Base-by-base conservation (phyloP, 2,797 vertebrate genomes). In the Onychomys arenicola region DNA sequence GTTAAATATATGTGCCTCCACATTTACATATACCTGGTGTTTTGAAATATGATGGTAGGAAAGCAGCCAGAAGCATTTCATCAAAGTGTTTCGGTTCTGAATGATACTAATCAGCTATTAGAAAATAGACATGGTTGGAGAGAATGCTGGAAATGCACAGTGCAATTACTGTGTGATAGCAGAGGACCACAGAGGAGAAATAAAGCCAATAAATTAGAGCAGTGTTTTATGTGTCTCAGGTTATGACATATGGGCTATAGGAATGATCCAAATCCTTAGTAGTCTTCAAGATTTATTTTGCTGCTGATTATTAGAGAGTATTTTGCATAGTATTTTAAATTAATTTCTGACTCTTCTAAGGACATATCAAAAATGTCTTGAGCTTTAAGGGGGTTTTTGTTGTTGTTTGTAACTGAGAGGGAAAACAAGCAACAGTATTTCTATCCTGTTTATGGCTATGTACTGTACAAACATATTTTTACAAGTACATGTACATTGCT, bases 101-200 rank as follows among this genome's bases (percentile, higher is more conserved):
- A 97, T 95, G 94, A 97, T 97, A 98, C 97, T 98, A 97, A 97
- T 98, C 97, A 96, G 96, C 98, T 98, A 98, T 98, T 98, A 98
- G 97, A 96, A 98, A 98, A 97, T 95, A 95, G 65, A 97, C 88
- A 93, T 93, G 85, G 90, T 91, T 82, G 77, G 91, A 87, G 90
- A 96, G 55, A 97, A 67, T 87, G 86, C 91, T 93, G 89, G 96
- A 95, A 96, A 34, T 82, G 84, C 69, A 75, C 88, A 92, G 82
- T 67, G 59, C 93, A 94, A 73, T 97, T 96, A 96, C 94, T 71
- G 40, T 61, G 63, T 83, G 93, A 85, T 87, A 89, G 92, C 93
- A 55, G 19, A 46, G 23, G n/a, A 75, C 59, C 85, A 40, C 55
- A 27, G n/a, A 91, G 32, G 98, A 76, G 78, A 96, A 94, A 92